Evolutionary conservation across 2,888 invertebrate genomes (phyloP).

Genomic region (Rhaphigaster nebulosa): DNA sequence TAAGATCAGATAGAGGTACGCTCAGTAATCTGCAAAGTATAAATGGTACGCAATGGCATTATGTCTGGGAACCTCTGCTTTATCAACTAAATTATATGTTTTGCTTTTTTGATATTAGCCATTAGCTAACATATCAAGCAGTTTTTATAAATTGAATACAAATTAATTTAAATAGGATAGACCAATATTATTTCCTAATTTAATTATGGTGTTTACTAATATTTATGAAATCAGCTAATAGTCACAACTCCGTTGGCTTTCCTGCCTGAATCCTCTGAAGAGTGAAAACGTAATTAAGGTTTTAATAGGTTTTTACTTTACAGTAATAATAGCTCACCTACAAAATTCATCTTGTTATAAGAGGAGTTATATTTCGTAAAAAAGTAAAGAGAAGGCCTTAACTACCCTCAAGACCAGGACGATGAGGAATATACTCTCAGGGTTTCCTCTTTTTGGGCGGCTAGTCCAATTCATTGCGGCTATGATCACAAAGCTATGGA

Average conservation of each 20-base stretch:
- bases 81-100: too few species aligned
- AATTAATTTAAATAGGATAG: too few species aligned
- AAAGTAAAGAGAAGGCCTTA: neutral
- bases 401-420: slow-evolving; percentile 11
- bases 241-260: neutral
- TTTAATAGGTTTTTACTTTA: slow-evolving; percentile 46
- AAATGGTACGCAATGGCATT: too few species aligned
- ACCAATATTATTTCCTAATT: neutral
- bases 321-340: slow-evolving; percentile 29
- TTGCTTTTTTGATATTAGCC: too few species aligned
- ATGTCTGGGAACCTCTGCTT: too few species aligned
- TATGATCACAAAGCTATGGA: slow-evolving; percentile 44
- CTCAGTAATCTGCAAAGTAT: too few species aligned
- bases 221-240: neutral
- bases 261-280: neutral
- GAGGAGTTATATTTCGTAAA: neutral
- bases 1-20: too few species aligned
- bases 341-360: slow-evolving; percentile 3
- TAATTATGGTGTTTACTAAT: neutral
- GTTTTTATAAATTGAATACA: too few species aligned
- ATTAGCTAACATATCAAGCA: too few species aligned
- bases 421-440: neutral
- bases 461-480: slow-evolving; percentile 35
- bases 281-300: slow-evolving; percentile 38
- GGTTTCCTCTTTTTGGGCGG: neutral